A percentile compares a stretch with the other conserved stretches of the same genome.
phyloP scores from a whole-genome alignment of 2,888 invertebrate species.

The Lypha dubia region DNA sequence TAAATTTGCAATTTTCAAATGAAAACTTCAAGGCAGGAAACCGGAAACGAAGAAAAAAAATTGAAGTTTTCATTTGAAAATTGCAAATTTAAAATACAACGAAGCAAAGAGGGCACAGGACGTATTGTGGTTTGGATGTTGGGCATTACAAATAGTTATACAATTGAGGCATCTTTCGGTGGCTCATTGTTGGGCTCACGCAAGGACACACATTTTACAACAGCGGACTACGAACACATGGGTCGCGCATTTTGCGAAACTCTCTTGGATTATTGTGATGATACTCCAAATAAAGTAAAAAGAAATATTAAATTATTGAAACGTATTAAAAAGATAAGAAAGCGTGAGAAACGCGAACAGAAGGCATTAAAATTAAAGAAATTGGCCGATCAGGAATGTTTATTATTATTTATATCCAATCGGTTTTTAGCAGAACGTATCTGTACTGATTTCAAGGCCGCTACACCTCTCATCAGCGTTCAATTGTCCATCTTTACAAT shows the following conservation, averaged over 20 bases:
- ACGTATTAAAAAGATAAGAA: slow-evolving; percentile 83
- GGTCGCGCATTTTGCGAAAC: slow-evolving; percentile 97
- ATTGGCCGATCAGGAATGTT: slow-evolving; percentile 83
- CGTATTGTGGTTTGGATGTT: slow-evolving; percentile 97
- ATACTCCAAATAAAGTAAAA: slow-evolving; percentile 90
- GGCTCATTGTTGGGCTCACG: slow-evolving; percentile 93
- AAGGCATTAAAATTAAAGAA: slow-evolving; percentile 83
- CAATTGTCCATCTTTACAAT: no score
- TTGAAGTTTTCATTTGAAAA: slow-evolving; percentile 94
- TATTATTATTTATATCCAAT: no score
- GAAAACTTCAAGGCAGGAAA: slow-evolving; percentile 87
- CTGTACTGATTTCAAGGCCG: no score
- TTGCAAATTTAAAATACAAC: slow-evolving; percentile 96
- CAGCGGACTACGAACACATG: slow-evolving; percentile 90
- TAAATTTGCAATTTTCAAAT: slow-evolving; percentile 96
- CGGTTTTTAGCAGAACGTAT: no score
- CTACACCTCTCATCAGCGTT: no score
- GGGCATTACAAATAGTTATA: slow-evolving; percentile 96
- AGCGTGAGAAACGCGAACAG: slow-evolving; percentile 83
- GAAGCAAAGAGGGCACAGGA: slow-evolving; percentile 97
- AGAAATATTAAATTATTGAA: slow-evolving; percentile 81
- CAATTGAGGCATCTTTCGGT: slow-evolving; percentile 97
- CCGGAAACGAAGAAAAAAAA: slow-evolving; percentile 38
- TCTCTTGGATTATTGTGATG: slow-evolving; percentile 94
- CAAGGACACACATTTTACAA: slow-evolving; percentile 92